Percentiles rank a stretch among this genome's conserved stretches.
These are phyloP conservation scores for Sminthurides bifidus DNA, from an alignment of 1,140 invertebrate genomes.

Conservation along the genomic window DNA sequence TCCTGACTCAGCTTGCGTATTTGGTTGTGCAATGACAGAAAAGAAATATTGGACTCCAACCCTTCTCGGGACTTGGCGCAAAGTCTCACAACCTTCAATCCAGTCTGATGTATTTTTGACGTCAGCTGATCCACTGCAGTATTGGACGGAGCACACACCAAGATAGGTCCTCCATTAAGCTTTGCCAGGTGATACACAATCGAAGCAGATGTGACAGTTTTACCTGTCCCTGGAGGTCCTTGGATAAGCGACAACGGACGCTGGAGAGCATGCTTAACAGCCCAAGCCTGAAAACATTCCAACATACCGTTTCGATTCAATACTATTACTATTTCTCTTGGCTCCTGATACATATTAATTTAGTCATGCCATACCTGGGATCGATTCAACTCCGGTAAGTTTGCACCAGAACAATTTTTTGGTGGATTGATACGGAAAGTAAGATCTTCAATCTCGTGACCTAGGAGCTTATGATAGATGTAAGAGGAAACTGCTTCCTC, in stretches of 20 bases:
- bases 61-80: slow-evolving; percentile 97
- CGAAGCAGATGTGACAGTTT: slow-evolving; percentile 85
- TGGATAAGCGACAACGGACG: slow-evolving; percentile 94
- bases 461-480: slow-evolving; percentile 91
- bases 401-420: slow-evolving; percentile 92
- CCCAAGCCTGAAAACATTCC: slow-evolving; percentile 61
- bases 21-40: slow-evolving; percentile 93
- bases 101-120: slow-evolving; percentile 96
- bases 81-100: slow-evolving; percentile 88
- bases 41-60: slow-evolving; percentile 94
- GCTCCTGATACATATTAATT: too few species aligned
- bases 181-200: slow-evolving; percentile 97
- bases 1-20: slow-evolving; percentile 77
- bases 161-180: slow-evolving; percentile 76
- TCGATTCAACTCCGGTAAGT: slow-evolving; percentile 92
- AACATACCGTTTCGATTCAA: neutral
- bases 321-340: neutral
- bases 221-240: slow-evolving; percentile 39
- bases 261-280: slow-evolving; percentile 96
- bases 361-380: slow-evolving; percentile 50
- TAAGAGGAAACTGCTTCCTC: slow-evolving; percentile 92
- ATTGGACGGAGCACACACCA: slow-evolving; percentile 97
- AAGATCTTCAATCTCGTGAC: slow-evolving; percentile 94
- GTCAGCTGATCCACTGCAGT: slow-evolving; percentile 98
- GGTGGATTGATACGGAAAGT: slow-evolving; percentile 78